Evolutionary conservation across 2,113 vertebrate species (phyloP).

Genomic region (Malaclemys terrapin): DNA sequence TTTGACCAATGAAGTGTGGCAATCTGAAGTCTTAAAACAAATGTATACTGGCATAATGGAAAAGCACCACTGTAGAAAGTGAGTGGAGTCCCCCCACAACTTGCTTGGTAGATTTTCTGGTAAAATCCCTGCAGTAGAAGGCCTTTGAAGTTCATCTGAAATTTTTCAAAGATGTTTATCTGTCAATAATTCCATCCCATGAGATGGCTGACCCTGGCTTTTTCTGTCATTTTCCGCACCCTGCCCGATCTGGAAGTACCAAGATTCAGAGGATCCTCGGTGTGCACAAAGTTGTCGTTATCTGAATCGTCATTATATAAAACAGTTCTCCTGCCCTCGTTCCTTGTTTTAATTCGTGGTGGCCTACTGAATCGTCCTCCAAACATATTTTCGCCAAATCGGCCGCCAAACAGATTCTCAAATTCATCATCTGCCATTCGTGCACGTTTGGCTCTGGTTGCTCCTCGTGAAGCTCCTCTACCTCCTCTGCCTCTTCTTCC

Average conservation of each 20-base stretch:
- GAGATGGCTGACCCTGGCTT: constrained; percentile 98
- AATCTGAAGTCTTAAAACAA: constrained; percentile 79
- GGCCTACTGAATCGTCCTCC: constrained; percentile 75
- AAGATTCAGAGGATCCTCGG: constrained; percentile 95
- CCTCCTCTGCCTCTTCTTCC: constrained; percentile 78
- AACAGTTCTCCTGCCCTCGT: constrained; percentile 96
- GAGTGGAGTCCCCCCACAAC: constrained; percentile 84
- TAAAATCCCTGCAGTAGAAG: constrained; percentile 96
- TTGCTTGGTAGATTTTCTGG: constrained; percentile 84
- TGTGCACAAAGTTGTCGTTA: constrained; percentile 87
- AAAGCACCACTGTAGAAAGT: constrained; percentile 91
- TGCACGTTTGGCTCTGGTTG: constrained; percentile 78
- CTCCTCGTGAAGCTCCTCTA: constrained; percentile 78
- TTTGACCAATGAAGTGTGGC: constrained; percentile 80
- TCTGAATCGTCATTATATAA: constrained; percentile 95
- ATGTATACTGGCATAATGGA: constrained; percentile 84
- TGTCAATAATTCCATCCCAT: constrained; percentile 99
- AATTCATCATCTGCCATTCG: constrained; percentile 80
- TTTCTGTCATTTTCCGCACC: constrained; percentile 98
- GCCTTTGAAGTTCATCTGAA: constrained; percentile 77
- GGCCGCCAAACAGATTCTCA: constrained; percentile 80
- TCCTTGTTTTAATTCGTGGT: constrained; percentile 92
- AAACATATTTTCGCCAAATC: constrained; percentile 73
- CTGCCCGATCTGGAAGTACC: constrained; percentile 96
- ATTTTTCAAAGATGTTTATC: constrained; percentile 69